Conservation (phyloP, 2,888 invertebrate species). For the Tetranychus truncatus region DNA sequence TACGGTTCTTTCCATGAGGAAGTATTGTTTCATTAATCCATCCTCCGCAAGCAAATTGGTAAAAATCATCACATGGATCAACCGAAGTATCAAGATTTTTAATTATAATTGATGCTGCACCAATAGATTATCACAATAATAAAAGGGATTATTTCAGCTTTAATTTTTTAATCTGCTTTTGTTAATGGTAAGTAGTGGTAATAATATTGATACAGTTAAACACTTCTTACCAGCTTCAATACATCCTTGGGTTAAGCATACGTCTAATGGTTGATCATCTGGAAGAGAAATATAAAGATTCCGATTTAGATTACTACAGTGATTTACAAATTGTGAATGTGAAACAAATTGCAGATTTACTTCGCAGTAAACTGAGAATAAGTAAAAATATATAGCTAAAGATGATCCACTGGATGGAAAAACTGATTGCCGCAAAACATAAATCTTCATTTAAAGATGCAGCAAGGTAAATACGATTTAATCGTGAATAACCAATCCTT, state of each 20-base stretch:
- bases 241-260: constrained; percentile 8
- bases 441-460: no score
- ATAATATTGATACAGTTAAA: not conserved
- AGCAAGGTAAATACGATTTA: no score
- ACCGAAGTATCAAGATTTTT: constrained; percentile 48
- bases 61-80: constrained; percentile 64
- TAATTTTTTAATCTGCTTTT: no score
- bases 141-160: not conserved
- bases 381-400: not conserved
- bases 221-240: constrained; percentile 5
- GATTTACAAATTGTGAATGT: not conserved
- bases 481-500: no score
- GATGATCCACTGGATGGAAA: not conserved
- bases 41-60: constrained; percentile 56
- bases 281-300: not conserved
- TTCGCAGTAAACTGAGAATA: no score
- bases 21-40: constrained; percentile 37
- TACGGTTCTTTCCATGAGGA: not conserved
- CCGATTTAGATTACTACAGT: not conserved
- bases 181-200: no score
- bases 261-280: not conserved
- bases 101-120: constrained; percentile 45
- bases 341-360: not conserved
- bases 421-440: no score
- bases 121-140: not conserved